Evolutionary conservation across 1,140 invertebrate genomes (phyloP).

Genomic region (Drosophila santomea): DNA sequence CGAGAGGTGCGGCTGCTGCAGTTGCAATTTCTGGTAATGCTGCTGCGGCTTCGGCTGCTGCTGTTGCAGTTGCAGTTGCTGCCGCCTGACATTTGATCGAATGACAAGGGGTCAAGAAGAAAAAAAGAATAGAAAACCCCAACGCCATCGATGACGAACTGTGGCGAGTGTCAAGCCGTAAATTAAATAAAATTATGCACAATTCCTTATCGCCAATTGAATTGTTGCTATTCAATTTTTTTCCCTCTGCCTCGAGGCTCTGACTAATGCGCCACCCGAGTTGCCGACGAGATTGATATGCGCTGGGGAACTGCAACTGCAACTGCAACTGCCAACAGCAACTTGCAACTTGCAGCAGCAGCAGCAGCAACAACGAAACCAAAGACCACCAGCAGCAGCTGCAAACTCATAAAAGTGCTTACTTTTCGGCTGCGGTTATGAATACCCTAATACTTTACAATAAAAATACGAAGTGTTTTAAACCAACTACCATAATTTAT

Average conservation of each 20-base stretch:
- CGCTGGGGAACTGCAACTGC: conserved; percentile 43
- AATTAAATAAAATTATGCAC: conserved; percentile 81
- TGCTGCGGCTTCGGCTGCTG: conserved; percentile 7
- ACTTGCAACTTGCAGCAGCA: conserved; percentile 50
- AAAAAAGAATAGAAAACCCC: not conserved
- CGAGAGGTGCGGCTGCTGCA: conserved; percentile 16
- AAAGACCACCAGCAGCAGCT: conserved; percentile 44
- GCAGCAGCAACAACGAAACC: conserved; percentile 25
- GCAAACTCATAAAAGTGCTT: conserved; percentile 12
- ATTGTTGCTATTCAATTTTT: conserved; percentile 58
- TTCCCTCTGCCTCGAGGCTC: conserved; percentile 52
- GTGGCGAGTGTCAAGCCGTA: conserved; percentile 74
- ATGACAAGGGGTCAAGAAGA: conserved; percentile 52
- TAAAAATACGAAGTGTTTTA: not conserved
- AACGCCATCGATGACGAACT: conserved; percentile 39
- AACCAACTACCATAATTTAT: no score
- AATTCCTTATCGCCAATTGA: conserved; percentile 75
- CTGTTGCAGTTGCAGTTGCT: conserved; percentile 20
- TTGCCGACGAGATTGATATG: conserved; percentile 72
- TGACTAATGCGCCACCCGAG: conserved; percentile 80
- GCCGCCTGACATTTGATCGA: conserved; percentile 74
- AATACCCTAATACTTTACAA: conserved; percentile 1
- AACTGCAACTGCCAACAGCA: conserved; percentile 39
- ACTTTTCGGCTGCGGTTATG: not conserved
- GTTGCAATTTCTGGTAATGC: conserved; percentile 14